Conservation (phyloP, 2,113 vertebrate genomes). For the Ptilonorhynchus violaceus region DNA sequence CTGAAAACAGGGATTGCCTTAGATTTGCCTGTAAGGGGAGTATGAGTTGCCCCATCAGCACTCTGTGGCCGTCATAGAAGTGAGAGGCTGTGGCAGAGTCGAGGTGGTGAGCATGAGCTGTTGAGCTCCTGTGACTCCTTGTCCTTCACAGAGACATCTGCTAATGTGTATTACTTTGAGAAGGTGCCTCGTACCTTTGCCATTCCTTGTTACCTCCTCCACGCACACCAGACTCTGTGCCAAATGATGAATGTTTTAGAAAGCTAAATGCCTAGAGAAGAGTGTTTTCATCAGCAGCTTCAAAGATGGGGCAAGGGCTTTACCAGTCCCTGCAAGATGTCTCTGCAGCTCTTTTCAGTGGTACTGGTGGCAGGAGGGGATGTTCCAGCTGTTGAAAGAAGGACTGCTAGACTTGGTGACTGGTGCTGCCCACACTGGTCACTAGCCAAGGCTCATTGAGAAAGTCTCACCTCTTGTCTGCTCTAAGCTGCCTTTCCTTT, state of each 20-base stretch:
- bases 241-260: background rate
- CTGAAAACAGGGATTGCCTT: background rate
- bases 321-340: background rate
- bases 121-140: background rate
- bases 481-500: background rate
- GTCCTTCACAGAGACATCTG: background rate
- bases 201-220: background rate
- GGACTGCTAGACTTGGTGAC: background rate
- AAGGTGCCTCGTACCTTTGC: background rate
- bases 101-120: accelerated
- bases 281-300: background rate
- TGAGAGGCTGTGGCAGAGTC: background rate
- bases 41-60: background rate
- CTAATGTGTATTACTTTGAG: background rate
- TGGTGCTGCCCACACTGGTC: background rate
- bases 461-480: background rate
- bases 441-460: background rate
- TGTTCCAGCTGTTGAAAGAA: background rate
- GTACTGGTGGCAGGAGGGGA: background rate
- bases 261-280: background rate
- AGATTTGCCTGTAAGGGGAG: background rate
- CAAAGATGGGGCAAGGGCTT: background rate
- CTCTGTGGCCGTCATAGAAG: background rate
- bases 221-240: background rate
- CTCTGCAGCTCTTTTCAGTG: background rate